Conservation (phyloP, 1,140 invertebrate genomes). For the Zophobas morio region DNA sequence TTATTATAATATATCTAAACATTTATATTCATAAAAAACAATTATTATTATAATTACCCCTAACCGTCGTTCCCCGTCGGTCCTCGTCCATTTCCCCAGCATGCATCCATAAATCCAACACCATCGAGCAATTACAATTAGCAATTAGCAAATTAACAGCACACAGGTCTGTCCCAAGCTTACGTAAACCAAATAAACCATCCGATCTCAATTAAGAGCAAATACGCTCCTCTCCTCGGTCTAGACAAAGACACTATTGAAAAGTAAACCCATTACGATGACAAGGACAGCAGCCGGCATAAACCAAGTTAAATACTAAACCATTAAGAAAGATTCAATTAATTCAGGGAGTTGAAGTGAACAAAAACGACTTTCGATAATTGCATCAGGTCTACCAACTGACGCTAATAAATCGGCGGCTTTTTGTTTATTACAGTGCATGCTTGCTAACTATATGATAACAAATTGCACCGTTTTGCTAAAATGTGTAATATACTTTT, state of each 20-base stretch:
- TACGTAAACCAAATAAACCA: conserved; percentile 39
- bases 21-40: not conserved
- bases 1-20: not conserved
- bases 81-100: not conserved
- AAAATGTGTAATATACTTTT: conserved; percentile 8
- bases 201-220: conserved; percentile 31
- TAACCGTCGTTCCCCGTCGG: too few relatives aligned
- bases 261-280: not conserved
- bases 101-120: conserved; percentile 15
- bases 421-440: conserved; percentile 20
- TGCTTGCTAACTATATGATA: conserved; percentile 13
- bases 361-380: conserved; percentile 21
- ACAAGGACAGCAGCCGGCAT: conserved; percentile 8
- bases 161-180: conserved; percentile 21
- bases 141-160: conserved; percentile 48
- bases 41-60: not conserved
- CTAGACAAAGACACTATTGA: conserved; percentile 7
- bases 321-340: conserved; percentile 21
- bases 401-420: conserved; percentile 18
- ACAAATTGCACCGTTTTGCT: conserved; percentile 20
- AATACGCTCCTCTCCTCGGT: not conserved
- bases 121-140: conserved; percentile 44
- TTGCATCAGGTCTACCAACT: conserved; percentile 33
- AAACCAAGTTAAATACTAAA: conserved; percentile 7
- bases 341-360: conserved; percentile 4